Conservation (phyloP, 2,113 vertebrate species). For the Passer domesticus region DNA sequence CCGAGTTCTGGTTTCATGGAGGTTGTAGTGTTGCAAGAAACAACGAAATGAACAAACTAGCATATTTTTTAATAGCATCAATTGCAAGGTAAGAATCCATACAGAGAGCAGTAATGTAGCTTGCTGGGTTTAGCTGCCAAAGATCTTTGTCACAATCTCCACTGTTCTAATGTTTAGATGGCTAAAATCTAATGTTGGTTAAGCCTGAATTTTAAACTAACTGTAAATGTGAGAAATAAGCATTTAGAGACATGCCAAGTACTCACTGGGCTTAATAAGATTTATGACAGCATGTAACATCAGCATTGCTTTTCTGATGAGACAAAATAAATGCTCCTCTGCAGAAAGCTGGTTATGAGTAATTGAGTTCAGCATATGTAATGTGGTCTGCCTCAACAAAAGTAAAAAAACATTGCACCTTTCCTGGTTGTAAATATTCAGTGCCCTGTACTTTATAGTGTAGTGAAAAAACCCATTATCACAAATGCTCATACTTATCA, state of each 20-base stretch:
- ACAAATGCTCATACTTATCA: conserved; percentile 62
- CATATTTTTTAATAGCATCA: neutral
- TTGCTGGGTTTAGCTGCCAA: neutral
- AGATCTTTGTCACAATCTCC: neutral
- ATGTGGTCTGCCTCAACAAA: neutral
- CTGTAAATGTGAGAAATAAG: neutral
- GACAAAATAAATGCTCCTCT: neutral
- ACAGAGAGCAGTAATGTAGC: neutral
- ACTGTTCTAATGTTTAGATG: neutral
- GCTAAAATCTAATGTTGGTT: neutral
- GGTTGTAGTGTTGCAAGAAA: neutral
- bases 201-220: neutral
- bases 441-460: neutral
- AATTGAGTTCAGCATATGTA: neutral
- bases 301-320: neutral
- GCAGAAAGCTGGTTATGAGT: neutral
- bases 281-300: neutral
- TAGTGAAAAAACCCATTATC: neutral
- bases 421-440: neutral
- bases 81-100: neutral
- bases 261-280: neutral
- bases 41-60: neutral
- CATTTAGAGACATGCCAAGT: neutral
- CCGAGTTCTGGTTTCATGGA: neutral
- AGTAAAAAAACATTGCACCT: neutral